These are phyloP conservation scores for Lobophora halterata DNA, from an alignment of 2,888 invertebrate genomes.

Conservation along the genomic window DNA sequence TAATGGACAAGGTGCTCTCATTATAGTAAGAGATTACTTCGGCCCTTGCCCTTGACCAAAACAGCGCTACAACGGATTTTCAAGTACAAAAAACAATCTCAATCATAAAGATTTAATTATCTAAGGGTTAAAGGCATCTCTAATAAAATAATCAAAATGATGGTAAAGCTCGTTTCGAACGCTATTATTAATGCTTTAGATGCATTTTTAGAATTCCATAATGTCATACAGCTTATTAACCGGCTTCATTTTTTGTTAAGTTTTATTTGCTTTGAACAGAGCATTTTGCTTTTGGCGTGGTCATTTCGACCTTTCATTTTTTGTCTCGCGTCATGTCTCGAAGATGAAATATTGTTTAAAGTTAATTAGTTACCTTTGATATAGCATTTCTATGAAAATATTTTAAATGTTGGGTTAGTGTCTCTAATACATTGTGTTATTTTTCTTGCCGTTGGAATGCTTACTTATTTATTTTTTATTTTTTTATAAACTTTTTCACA, in stretches of 20 bases:
- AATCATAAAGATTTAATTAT: no score
- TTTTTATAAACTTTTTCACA: no score
- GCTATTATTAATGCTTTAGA: conserved; percentile 76
- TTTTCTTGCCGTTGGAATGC: neutral
- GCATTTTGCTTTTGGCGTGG: conserved; percentile 79
- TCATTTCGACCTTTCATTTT: conserved; percentile 74
- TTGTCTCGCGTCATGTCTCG: conserved; percentile 71
- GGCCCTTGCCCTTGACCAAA: no score
- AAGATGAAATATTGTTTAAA: conserved; percentile 77
- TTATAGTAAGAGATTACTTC: no score
- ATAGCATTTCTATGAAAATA: conserved; percentile 59
- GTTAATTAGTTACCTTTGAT: conserved; percentile 73
- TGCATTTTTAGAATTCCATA: conserved; percentile 78
- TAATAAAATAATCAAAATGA: conserved; percentile 65
- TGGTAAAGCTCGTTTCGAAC: conserved; percentile 61
- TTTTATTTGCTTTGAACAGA: conserved; percentile 75
- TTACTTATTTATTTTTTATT: conserved; percentile 1
- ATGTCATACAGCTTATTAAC: conserved; percentile 81
- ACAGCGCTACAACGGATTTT: no score
- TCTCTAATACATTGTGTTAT: conserved; percentile 6
- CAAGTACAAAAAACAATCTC: no score
- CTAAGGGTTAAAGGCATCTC: conserved; percentile 59
- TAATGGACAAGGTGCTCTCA: no score
- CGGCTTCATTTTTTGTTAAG: conserved; percentile 74
- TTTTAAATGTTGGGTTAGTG: conserved; percentile 30